A percentile compares a stretch with the other conserved stretches of the same genome.
These are phyloP conservation scores for Parapsyche elsis DNA, from an alignment of 1,140 invertebrate species.

Conservation along the genomic window DNA sequence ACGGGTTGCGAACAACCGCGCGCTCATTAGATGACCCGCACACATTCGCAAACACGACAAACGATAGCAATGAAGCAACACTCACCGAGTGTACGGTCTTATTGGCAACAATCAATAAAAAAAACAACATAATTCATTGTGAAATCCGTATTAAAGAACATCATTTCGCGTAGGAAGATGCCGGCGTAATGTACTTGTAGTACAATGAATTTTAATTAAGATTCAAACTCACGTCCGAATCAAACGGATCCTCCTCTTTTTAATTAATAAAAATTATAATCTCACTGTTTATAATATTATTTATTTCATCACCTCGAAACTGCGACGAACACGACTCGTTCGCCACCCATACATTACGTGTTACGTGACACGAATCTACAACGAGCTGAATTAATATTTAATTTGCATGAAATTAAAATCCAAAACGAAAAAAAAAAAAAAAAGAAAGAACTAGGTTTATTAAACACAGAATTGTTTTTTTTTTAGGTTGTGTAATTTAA, in stretches of 20 bases:
- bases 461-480: neutral
- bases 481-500: neutral
- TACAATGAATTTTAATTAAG: too few relatives aligned
- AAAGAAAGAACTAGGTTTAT: neutral
- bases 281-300: neutral
- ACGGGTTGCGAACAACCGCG: conserved; percentile 32
- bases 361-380: too few relatives aligned
- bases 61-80: neutral
- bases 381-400: neutral
- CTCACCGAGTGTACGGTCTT: neutral
- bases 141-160: too few relatives aligned
- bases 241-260: too few relatives aligned
- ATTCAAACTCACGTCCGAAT: too few relatives aligned
- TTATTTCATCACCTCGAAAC: neutral
- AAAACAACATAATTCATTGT: too few relatives aligned
- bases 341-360: neutral
- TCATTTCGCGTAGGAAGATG: too few relatives aligned
- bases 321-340: neutral
- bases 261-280: neutral
- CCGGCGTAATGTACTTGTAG: too few relatives aligned
- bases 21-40: conserved; percentile 2
- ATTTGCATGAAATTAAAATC: neutral
- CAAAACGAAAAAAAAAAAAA: too few relatives aligned
- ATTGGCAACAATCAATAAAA: too few relatives aligned
- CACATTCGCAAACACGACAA: too few relatives aligned